These are phyloP conservation scores for Helobdella robusta DNA, from an alignment of 2,888 invertebrate species.

Conservation along the genomic window DNA sequence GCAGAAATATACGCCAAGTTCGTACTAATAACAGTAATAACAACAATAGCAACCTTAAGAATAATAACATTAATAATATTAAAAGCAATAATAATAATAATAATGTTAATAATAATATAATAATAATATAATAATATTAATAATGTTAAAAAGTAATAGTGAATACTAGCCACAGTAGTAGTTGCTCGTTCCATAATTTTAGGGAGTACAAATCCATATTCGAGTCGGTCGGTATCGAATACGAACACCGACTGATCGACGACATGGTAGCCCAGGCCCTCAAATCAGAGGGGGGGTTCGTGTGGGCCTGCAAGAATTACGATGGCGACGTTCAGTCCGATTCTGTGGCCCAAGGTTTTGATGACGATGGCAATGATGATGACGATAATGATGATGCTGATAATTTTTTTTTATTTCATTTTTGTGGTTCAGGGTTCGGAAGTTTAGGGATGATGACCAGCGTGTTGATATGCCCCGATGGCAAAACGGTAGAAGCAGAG, in stretches of 20 bases:
- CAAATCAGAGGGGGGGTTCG: constrained; percentile 96
- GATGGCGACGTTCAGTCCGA: constrained; percentile 98
- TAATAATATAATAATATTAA: not conserved
- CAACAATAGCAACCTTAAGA: no score
- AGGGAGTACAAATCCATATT: constrained; percentile 71
- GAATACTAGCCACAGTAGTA: not conserved
- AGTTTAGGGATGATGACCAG: constrained; percentile 97
- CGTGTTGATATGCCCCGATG: constrained; percentile 89
- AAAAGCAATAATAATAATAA: no score
- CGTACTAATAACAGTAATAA: no score
- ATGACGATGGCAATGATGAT: no score
- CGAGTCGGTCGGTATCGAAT: constrained; percentile 83
- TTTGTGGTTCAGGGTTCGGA: constrained; percentile 53
- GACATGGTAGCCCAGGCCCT: constrained; percentile 97
- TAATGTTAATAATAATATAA: constrained; percentile 1
- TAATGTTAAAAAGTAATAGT: not conserved
- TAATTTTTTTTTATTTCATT: not conserved
- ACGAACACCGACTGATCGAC: constrained; percentile 94
- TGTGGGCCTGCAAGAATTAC: constrained; percentile 99
- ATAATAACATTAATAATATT: no score
- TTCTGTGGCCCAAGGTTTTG: constrained; percentile 86
- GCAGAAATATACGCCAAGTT: constrained; percentile 76
- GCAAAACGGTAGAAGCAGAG: constrained; percentile 93
- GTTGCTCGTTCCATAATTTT: no score
- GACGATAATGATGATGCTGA: no score